A percentile compares a stretch with the other conserved stretches of the same genome.
Conservation (phyloP, 2,888 invertebrate genomes). For the Allophyes oxyacanthae region DNA sequence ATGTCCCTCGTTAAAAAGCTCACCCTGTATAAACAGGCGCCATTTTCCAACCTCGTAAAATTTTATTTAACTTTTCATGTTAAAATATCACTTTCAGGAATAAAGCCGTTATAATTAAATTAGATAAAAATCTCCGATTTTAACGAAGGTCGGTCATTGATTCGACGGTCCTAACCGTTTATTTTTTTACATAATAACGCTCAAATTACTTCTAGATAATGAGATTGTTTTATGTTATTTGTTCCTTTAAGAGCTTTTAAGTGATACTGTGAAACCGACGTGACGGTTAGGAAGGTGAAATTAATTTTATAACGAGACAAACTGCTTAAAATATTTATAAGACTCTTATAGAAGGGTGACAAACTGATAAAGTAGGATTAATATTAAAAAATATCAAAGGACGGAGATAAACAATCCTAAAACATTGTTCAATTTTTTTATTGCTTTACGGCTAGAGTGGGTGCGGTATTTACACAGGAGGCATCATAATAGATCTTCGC, state of each 20-base stretch:
- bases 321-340: conserved; percentile 34
- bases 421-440: conserved; percentile 7
- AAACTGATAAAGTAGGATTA: conserved; percentile 35
- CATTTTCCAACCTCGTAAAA: conserved; percentile 23
- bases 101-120: conserved; percentile 48
- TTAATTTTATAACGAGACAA: conserved; percentile 36
- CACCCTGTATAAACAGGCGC: conserved; percentile 13
- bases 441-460: no score
- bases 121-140: conserved; percentile 47
- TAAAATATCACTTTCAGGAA: conserved; percentile 38
- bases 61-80: conserved; percentile 26
- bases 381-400: conserved; percentile 13
- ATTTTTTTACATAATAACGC: conserved; percentile 35
- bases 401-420: not conserved
- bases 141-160: conserved; percentile 45
- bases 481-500: no score
- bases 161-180: conserved; percentile 23
- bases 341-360: conserved; percentile 22
- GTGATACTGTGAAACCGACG: conserved; percentile 23
- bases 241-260: conserved; percentile 33
- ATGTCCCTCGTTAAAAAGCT: no score
- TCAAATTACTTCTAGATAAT: conserved; percentile 43
- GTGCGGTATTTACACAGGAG: no score
- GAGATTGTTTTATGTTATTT: conserved; percentile 38
- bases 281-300: conserved; percentile 20